Base-by-base conservation (phyloP, 2,797 vertebrate species). In the Karalla daura region DNA sequence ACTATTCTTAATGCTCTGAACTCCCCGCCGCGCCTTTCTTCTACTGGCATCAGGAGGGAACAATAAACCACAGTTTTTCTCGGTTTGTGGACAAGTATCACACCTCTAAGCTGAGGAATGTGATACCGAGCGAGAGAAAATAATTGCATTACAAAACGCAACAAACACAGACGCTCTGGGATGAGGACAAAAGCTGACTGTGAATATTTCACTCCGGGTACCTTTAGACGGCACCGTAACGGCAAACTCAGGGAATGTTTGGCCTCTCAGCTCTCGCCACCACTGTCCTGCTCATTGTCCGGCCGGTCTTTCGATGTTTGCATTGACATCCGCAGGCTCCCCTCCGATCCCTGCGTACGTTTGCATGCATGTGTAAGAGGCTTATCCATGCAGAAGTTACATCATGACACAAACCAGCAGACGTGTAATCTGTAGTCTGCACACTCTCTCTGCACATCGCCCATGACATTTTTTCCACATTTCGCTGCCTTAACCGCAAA, bases 361-460 rank as follows among this genome's bases (percentile, higher is more conserved):
- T 51, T 55, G 47, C 25, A 56, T 71, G 62, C 62, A 62, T 23
- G 23, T 65, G 21, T 72, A 79, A 85, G 80, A 83, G 56, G 86
- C 71, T 89, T 81, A 85, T 40, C 61, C 35, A 18, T 20, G 50
- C 56, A 68, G 28, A 51, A 49, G 64, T 80, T 77, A 74, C 75
- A 62, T 75, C 76, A 83, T 40, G 49, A 70, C 79, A 75, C 59
- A 55, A n/a, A 73, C 66, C 44, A 63, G 65, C 25, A 59, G 53
- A 71, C 13, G 5, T 58, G 65, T 78, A 64, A 86, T 84, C 74
- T 76, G 46, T 32, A 35, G 45, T 54, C 49, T 53, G 50, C 39
- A 50, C 25, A 27, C 45, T 41, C 5, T 0, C 47, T 58, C 47
- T 4, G 35, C 21, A 9, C 7, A 50, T 53, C 62, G 51, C 61